These are phyloP conservation scores for Erebia aethiops DNA, from an alignment of 2,888 invertebrate species.

Conservation along the genomic window DNA sequence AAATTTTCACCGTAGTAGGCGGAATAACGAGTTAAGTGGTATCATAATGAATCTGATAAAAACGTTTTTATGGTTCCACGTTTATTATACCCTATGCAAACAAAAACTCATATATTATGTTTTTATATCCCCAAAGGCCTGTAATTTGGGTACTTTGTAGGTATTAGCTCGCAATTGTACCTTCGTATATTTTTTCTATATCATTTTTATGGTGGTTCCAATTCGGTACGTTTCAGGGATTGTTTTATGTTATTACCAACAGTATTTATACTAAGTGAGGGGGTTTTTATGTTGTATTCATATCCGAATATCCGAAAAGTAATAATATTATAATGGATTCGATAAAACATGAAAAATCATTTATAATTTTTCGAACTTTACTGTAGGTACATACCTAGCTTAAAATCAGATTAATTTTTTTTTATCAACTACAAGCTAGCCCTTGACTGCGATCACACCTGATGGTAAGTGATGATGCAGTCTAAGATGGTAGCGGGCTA, in stretches of 20 bases:
- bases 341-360: too few relatives aligned
- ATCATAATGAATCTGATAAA: constrained; percentile 28
- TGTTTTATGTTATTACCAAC: not conserved
- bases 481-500: too few relatives aligned
- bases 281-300: not conserved
- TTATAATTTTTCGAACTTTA: too few relatives aligned
- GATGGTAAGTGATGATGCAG: too few relatives aligned
- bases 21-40: constrained; percentile 17
- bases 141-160: constrained; percentile 34
- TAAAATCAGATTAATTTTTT: too few relatives aligned
- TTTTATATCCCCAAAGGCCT: constrained; percentile 36
- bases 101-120: constrained; percentile 32
- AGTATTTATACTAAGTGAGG: not conserved
- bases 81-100: constrained; percentile 32
- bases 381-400: too few relatives aligned
- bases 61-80: constrained; percentile 27
- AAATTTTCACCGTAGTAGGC: not conserved
- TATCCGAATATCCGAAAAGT: too few relatives aligned
- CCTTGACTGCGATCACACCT: too few relatives aligned
- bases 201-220: constrained; percentile 13
- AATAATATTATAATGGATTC: too few relatives aligned
- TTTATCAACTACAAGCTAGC: too few relatives aligned
- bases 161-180: constrained; percentile 33
- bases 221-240: not conserved
- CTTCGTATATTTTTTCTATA: constrained; percentile 19